Evolutionary conservation across 2,113 vertebrate genomes (phyloP), one percentile per base, ranked within the genome.

Genomic region (Cyanoderma ruficeps): DNA sequence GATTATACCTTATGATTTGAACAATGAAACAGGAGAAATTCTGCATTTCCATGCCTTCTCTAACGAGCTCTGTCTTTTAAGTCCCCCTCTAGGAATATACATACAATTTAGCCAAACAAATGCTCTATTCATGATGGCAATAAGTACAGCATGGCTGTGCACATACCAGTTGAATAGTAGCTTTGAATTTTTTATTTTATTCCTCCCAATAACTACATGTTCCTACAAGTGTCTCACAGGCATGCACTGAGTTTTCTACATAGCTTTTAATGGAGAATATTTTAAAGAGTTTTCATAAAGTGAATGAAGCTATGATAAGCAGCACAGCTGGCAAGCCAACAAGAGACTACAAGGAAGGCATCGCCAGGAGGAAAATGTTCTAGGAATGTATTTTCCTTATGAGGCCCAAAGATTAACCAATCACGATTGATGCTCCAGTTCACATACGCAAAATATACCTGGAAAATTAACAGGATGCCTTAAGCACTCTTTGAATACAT

Each of bases 71-170:
- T 88, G 63, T 59, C 71, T 90, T 80, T 93, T 93, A 92, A 96
- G 28, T 77, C 69, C 23, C 10, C 89, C 53, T 76, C 81, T 79
- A 96, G 95, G 84, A 96, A 90, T 94, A 96, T 64, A 83, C 33
- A 89, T 72, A 87, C 49, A 95, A 79, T 91, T 96, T 94, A 85
- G 87, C 61, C 93, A 95, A 94, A 93, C 84, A 94, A 95, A 93
- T 93, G 55, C 85, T 80, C 90, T 95, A 90, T 94, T 95, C 84
- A 91, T 90, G 84, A 77, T 65, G 86, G 74, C 41, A 93, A 46
- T 89, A 89, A 94, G 41, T 79, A 87, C 67, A 85, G 55, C 27
- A 67, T 72, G 47, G 37, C 60, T 85, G 47, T 89, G 56, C 55
- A 80, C 30, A 63, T 83, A 91, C 33, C 30, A 72, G 46, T 13